Evolutionary conservation across 2,797 vertebrate genomes (phyloP).

Genomic region (Sebastes hubbsi): DNA sequence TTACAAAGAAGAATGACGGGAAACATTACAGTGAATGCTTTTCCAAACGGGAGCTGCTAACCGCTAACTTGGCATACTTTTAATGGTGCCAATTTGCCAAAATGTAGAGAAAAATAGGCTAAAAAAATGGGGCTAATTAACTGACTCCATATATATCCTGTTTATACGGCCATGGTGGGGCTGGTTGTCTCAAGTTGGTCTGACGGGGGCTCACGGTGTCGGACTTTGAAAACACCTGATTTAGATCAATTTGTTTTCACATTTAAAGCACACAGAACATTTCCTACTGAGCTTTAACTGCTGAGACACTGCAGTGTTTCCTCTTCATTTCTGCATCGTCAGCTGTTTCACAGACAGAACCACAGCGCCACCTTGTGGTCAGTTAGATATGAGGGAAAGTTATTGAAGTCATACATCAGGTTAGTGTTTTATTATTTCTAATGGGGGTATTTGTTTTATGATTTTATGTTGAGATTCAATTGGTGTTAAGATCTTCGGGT

Average conservation of each 20-base stretch:
- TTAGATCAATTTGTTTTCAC: not conserved
- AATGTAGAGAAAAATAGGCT: no score
- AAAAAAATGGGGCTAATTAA: no score
- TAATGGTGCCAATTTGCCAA: no score
- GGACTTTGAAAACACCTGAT: not conserved
- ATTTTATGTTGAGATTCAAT: not conserved
- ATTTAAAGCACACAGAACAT: not conserved
- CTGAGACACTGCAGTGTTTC: not conserved
- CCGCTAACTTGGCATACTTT: no score
- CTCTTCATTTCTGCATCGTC: not conserved
- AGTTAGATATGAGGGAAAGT: not conserved
- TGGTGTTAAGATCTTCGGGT: not conserved
- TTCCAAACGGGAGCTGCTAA: no score
- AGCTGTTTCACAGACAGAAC: not conserved
- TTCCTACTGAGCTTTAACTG: not conserved
- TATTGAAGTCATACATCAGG: no score
- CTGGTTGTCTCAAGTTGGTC: not conserved
- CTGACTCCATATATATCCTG: no score
- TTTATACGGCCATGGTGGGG: no score
- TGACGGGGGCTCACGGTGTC: not conserved
- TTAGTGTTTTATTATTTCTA: not conserved
- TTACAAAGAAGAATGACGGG: no score
- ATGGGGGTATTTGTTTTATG: not conserved
- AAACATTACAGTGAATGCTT: no score
- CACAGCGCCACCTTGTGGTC: slow-evolving; percentile 26